These are phyloP conservation scores for Pseudochaenichthys georgianus DNA, from an alignment of 2,797 vertebrate species.

Conservation along the genomic window DNA sequence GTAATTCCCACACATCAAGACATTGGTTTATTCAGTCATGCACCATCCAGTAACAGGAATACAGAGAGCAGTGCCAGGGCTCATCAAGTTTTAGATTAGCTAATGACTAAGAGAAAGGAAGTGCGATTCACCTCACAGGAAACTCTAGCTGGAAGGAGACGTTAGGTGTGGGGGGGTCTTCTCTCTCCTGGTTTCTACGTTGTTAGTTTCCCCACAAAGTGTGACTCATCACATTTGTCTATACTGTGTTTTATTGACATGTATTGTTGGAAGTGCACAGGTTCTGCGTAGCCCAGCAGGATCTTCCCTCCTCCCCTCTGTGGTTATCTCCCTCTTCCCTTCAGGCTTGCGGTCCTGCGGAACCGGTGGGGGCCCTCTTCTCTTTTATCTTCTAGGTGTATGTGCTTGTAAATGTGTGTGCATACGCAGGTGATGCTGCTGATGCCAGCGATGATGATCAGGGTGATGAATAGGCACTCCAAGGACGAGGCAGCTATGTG, in stretches of 20 bases:
- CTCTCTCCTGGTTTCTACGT: slow-evolving; percentile 57
- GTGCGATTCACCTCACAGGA: slow-evolving; percentile 31
- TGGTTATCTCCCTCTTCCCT: slow-evolving; percentile 49
- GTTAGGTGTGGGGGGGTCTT: slow-evolving; percentile 14
- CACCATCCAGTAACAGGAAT: slow-evolving; percentile 43
- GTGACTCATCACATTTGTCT: slow-evolving; percentile 82
- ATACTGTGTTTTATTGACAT: slow-evolving; percentile 76
- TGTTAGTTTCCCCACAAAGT: slow-evolving; percentile 70
- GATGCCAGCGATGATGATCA: slow-evolving; percentile 79
- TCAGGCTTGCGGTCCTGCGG: slow-evolving; percentile 52
- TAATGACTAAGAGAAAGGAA: slow-evolving; percentile 58
- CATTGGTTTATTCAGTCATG: slow-evolving; percentile 39
- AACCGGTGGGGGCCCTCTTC: slow-evolving; percentile 44
- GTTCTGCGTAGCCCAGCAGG: slow-evolving; percentile 79
- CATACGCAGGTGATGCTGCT: slow-evolving; percentile 74
- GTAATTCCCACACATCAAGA: slow-evolving; percentile 44
- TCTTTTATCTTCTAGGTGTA: slow-evolving; percentile 60
- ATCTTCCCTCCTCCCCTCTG: slow-evolving; percentile 46
- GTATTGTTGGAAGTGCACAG: slow-evolving; percentile 78
- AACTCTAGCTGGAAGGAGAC: slow-evolving; percentile 23
- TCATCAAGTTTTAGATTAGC: slow-evolving; percentile 51
- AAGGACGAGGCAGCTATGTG: slow-evolving; percentile 70
- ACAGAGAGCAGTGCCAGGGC: slow-evolving; percentile 32
- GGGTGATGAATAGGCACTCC: slow-evolving; percentile 78
- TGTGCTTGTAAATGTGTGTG: slow-evolving; percentile 32